These are phyloP conservation scores for Dasysyrphus tricinctus DNA, from an alignment of 2,888 invertebrate species.

Conservation along the genomic window DNA sequence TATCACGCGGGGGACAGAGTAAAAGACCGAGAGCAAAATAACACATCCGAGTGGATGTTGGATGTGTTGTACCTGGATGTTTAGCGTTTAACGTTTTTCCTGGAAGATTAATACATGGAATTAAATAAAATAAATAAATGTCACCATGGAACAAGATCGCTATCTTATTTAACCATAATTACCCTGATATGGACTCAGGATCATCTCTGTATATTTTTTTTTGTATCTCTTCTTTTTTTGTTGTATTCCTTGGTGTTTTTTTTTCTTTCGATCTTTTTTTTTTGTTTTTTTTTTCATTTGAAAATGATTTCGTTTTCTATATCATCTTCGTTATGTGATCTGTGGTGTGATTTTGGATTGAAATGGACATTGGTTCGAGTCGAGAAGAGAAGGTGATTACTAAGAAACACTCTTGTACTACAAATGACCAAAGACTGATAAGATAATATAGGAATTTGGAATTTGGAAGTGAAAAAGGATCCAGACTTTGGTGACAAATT, in stretches of 20 bases:
- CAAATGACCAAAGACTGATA: slow-evolving; percentile 72
- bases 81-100: slow-evolving; percentile 78
- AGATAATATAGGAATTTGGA: slow-evolving; percentile 51
- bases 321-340: slow-evolving; percentile 53
- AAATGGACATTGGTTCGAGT: slow-evolving; percentile 36
- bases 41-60: slow-evolving; percentile 76
- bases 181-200: slow-evolving; percentile 83
- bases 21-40: slow-evolving; percentile 16
- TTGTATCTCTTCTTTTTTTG: slow-evolving; percentile 67
- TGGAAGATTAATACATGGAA: slow-evolving; percentile 84
- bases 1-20: slow-evolving; percentile 39
- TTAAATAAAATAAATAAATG: slow-evolving; percentile 84
- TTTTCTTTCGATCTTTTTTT: slow-evolving; percentile 26
- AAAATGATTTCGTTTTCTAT: slow-evolving; percentile 55
- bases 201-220: slow-evolving; percentile 76
- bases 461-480: slow-evolving; percentile 17
- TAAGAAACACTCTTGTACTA: slow-evolving; percentile 72
- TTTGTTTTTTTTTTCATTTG: slow-evolving; percentile 70
- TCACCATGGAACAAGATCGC: slow-evolving; percentile 83
- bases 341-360: slow-evolving; percentile 58
- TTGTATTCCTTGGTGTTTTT: slow-evolving; percentile 58
- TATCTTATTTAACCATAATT: slow-evolving; percentile 84
- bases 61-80: slow-evolving; percentile 75
- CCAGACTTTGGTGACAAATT: slow-evolving; percentile 66
- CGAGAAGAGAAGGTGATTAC: slow-evolving; percentile 66